Conservation (phyloP, 2,113 vertebrate genomes). For the Muscicapa adusta region DNA sequence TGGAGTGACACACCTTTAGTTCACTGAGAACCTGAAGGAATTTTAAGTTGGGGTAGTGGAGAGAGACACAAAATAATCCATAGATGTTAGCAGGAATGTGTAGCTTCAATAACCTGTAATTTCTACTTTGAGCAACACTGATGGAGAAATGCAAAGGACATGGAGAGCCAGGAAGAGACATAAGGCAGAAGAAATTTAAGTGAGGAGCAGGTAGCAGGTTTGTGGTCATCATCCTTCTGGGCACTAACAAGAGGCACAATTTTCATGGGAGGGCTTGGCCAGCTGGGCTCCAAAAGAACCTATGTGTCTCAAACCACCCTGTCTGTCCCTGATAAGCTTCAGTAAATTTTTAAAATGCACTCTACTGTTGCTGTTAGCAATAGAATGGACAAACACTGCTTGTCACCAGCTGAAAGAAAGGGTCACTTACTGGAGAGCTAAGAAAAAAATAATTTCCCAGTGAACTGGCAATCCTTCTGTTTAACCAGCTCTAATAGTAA, state of each 20-base stretch:
- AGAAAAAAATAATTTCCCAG: background rate
- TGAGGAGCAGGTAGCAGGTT: background rate
- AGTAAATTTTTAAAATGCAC: background rate
- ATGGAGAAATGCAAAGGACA: background rate
- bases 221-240: background rate
- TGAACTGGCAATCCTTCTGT: background rate
- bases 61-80: background rate
- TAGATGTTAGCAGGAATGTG: fast-evolving
- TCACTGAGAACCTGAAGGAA: background rate
- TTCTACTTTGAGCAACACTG: background rate
- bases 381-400: background rate
- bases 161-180: background rate
- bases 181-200: background rate
- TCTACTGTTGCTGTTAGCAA: background rate
- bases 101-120: fast-evolving
- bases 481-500: background rate
- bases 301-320: no score
- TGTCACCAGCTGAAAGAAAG: background rate
- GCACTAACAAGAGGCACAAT: background rate
- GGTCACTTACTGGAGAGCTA: background rate
- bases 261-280: fast-evolving
- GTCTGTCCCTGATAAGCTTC: background rate
- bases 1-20: background rate
- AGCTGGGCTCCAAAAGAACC: background rate
- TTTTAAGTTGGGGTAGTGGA: background rate